Conservation (phyloP, 2,888 invertebrate species). For the Baccha elongata region DNA sequence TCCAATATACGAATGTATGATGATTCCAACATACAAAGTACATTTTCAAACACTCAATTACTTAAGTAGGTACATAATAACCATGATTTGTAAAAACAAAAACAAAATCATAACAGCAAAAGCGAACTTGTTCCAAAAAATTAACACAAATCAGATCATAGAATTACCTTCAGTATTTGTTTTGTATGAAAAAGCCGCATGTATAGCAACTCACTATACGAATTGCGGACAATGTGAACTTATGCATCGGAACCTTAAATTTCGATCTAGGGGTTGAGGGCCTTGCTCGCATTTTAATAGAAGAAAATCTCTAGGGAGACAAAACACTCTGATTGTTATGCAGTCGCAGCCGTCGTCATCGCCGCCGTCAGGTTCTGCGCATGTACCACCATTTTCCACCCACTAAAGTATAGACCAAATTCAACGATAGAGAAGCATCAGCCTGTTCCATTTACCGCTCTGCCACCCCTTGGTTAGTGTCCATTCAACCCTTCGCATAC, state of each 20-base stretch:
- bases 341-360: not conserved
- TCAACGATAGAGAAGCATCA: conserved; percentile 27
- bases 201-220: conserved; percentile 14
- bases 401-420: conserved; percentile 1
- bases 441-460: conserved; percentile 32
- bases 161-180: not conserved
- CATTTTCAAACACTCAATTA: no score
- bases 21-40: no score
- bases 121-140: not conserved
- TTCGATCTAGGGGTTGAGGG: conserved; percentile 17
- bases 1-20: no score
- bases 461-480: conserved; percentile 53
- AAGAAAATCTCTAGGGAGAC: conserved; percentile 50
- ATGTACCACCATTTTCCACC: conserved; percentile 39
- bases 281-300: conserved; percentile 62
- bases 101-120: not conserved
- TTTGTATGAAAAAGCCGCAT: conserved; percentile 12
- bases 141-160: not conserved
- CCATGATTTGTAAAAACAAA: not conserved
- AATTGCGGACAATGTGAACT: conserved; percentile 24
- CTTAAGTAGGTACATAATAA: no score
- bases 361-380: conserved; percentile 40
- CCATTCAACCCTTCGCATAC: conserved; percentile 72
- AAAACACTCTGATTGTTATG: conserved; percentile 40
- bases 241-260: conserved; percentile 62